phyloP scores from a whole-genome alignment of 2,113 vertebrate species.

The Charina bottae region DNA sequence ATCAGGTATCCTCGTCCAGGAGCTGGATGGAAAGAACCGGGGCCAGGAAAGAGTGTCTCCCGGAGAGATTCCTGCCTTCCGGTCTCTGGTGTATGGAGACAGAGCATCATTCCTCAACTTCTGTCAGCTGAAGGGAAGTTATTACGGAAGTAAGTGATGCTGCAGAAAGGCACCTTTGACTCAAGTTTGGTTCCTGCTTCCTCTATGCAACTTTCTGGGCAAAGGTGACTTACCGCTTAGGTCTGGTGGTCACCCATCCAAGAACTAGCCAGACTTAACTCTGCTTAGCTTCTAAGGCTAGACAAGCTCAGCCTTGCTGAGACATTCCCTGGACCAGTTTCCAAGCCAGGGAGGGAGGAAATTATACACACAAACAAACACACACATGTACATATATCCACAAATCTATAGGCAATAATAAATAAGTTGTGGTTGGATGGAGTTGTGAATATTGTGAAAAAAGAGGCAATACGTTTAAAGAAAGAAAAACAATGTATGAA shows the following conservation, averaged over 20 bases:
- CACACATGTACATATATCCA: too few relatives aligned
- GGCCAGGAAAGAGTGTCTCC: background rate
- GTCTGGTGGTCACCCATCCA: background rate
- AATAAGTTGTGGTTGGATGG: too few relatives aligned
- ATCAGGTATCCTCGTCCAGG: background rate
- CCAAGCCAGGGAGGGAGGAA: too few relatives aligned
- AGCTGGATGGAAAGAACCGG: background rate
- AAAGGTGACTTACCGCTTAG: background rate
- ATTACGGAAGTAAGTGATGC: background rate
- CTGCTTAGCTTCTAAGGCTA: too few relatives aligned
- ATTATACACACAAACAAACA: too few relatives aligned
- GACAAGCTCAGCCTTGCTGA: too few relatives aligned
- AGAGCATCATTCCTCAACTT: background rate
- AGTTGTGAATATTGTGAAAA: too few relatives aligned
- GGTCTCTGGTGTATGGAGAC: background rate
- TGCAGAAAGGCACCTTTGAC: background rate
- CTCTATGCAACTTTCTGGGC: background rate
- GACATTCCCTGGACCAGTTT: too few relatives aligned
- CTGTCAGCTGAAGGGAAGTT: background rate
- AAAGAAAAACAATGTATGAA: too few relatives aligned
- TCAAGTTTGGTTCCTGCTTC: background rate
- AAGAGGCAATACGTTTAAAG: too few relatives aligned
- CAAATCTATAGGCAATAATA: too few relatives aligned
- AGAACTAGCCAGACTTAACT: too few relatives aligned
- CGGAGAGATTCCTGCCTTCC: background rate